Conservation (phyloP, 2,113 vertebrate genomes). For the Eptesicus fuscus region DNA sequence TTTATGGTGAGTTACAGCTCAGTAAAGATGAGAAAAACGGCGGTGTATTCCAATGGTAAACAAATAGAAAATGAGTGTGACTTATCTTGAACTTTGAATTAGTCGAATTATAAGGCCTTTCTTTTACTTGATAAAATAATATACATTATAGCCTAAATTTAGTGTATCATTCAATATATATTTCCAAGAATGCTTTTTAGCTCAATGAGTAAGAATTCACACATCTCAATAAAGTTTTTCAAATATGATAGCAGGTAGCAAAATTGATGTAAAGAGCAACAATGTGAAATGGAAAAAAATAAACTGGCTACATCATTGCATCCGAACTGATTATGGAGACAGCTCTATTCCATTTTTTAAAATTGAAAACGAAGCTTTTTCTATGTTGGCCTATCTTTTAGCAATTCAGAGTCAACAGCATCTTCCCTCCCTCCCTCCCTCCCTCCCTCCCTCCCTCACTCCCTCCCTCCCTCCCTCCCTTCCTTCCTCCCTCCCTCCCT, state of each 20-base stretch:
- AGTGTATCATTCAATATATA: background rate
- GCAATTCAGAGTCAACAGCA: background rate
- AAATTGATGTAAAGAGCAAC: background rate
- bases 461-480: too few species aligned
- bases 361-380: background rate
- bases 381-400: background rate
- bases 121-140: slow-evolving; percentile 21
- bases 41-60: background rate
- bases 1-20: background rate
- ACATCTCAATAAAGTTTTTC: background rate
- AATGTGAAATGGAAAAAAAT: background rate
- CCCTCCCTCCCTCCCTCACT: too few species aligned
- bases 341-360: background rate
- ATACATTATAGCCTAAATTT: background rate
- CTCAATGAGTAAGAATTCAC: background rate
- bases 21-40: background rate
- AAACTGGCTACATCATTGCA: background rate
- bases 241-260: background rate
- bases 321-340: background rate
- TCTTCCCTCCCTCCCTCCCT: background rate
- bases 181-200: background rate
- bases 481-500: too few species aligned
- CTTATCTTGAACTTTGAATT: slow-evolving; percentile 7
- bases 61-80: background rate
- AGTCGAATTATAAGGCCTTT: background rate